Evolutionary conservation across 2,888 invertebrate genomes (phyloP).

Genomic region (Phyllotreta striolata): DNA sequence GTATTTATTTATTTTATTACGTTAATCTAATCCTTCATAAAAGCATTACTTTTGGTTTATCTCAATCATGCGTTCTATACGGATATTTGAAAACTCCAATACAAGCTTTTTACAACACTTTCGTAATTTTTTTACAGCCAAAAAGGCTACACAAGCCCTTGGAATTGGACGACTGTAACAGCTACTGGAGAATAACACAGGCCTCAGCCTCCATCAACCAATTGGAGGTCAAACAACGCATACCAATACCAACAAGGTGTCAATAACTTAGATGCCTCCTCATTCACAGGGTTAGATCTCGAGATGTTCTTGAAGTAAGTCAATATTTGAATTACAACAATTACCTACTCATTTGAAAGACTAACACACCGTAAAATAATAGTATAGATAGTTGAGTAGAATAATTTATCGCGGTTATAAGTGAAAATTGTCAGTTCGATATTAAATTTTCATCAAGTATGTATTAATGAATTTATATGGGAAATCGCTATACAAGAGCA

Average conservation of each 20-base stretch:
- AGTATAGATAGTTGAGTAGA: too few relatives aligned
- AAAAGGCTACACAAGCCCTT: constrained; percentile 69
- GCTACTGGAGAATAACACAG: constrained; percentile 72
- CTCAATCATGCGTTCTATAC: too few relatives aligned
- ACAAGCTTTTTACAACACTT: too few relatives aligned
- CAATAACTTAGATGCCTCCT: constrained; percentile 51
- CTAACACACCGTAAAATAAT: too few relatives aligned
- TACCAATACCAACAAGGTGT: constrained; percentile 46
- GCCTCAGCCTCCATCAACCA: constrained; percentile 63
- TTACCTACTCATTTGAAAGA: constrained; percentile 1
- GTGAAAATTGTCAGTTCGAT: background rate
- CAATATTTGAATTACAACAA: background rate
- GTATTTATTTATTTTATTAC: too few relatives aligned
- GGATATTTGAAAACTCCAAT: too few relatives aligned
- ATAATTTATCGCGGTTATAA: background rate
- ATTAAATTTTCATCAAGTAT: background rate
- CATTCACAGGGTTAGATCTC: constrained; percentile 58
- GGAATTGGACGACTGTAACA: constrained; percentile 71
- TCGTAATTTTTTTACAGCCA: constrained; percentile 62
- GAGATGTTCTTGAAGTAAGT: constrained; percentile 56
- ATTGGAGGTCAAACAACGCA: constrained; percentile 53
- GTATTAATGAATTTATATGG: constrained; percentile 11
- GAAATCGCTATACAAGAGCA: constrained; percentile 26
- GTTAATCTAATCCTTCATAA: too few relatives aligned
- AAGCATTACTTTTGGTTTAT: too few relatives aligned